These are phyloP conservation scores for Neogobius melanostomus DNA, from an alignment of 2,113 vertebrate species.

Conservation along the genomic window DNA sequence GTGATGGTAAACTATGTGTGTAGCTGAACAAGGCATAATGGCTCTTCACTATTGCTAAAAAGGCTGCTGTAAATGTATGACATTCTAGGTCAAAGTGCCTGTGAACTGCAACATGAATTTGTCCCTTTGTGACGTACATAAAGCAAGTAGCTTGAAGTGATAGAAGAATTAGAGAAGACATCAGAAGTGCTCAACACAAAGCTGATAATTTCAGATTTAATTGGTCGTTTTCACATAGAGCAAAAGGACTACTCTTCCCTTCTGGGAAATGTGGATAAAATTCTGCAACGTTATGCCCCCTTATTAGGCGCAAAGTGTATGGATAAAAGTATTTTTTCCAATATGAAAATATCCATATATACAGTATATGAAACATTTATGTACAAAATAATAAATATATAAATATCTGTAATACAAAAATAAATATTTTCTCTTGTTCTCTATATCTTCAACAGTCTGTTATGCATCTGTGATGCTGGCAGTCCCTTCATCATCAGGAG, in stretches of 20 bases:
- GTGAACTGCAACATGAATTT: slow-evolving; percentile 35
- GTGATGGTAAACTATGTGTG: too few species aligned
- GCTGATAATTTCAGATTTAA: slow-evolving; percentile 9
- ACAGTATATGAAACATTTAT: slow-evolving; percentile 87
- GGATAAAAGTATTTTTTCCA: slow-evolving; percentile 65
- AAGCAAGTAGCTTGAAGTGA: slow-evolving; percentile 44
- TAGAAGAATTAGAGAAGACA: slow-evolving; percentile 31
- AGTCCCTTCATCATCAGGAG: slow-evolving; percentile 40
- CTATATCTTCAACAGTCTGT: slow-evolving; percentile 69
- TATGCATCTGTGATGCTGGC: slow-evolving; percentile 56
- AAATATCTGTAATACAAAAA: slow-evolving; percentile 98
- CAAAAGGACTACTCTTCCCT: slow-evolving; percentile 33
- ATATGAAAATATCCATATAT: slow-evolving; percentile 80
- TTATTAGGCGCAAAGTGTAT: slow-evolving; percentile 25
- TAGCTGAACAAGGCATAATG: slow-evolving; percentile 61
- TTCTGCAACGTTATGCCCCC: slow-evolving; percentile 27
- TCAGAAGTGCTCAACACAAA: slow-evolving; percentile 55
- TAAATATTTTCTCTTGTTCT: slow-evolving; percentile 89
- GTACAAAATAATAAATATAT: slow-evolving; percentile 99
- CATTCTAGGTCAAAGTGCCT: slow-evolving; percentile 26
- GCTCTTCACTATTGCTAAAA: slow-evolving; percentile 71
- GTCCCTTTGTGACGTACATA: slow-evolving; percentile 41
- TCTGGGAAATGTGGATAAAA: slow-evolving; percentile 31
- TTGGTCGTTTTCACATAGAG: slow-evolving; percentile 28
- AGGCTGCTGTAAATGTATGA: slow-evolving; percentile 38